Evolutionary conservation across 2,113 vertebrate species (phyloP), one percentile per base, ranked within the genome.

Genomic region (Glaucomys volans): DNA sequence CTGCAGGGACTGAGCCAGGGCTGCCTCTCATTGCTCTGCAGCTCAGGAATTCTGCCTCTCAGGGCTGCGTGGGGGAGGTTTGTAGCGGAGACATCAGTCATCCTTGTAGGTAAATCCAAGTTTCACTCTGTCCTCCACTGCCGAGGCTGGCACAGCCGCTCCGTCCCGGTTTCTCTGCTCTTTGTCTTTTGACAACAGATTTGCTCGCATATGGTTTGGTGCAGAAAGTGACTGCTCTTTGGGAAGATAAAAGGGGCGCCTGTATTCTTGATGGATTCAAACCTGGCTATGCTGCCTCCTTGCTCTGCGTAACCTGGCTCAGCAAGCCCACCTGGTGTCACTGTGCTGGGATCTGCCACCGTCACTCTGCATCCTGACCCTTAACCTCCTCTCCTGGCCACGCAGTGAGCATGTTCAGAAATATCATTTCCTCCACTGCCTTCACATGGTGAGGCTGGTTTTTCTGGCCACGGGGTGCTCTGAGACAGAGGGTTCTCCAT

Each of bases 121-220:
- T 26, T 76, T 47, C 5, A 71, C 42, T 85, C 64, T 18, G 1
- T 66, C 28, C 18, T 16, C 0, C 0, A 2, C 54, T 4, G 14
- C 82, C 35, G 37, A 40, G 13, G 28, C 4, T n/a, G n/a, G 4
- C 26, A 52, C 26, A 1, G 6, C 22, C 35, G 47, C 81, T 42
- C 0, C 0, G 7, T 4, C 6, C 30, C 35, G 8, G 7, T 67
- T 26, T 40, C 89, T 71, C 44, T 37, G 18, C 80, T 64, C 66
- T 91, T 32, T 91, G 75, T 42, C 57, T 79, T 50, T 47, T 30
- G 52, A 32, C 4, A 32, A 87, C 77, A 71, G 50, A 74, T 96
- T 72, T 59, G 4, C 52, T 47, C 69, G 54, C 7, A 4, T 32
- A 2, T 54, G 13, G 14, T 72, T 83, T 57, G 59, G 69, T 62